These are phyloP conservation scores for Lepetodrilus schrolli DNA, from an alignment of 2,888 invertebrate species.

Conservation along the genomic window DNA sequence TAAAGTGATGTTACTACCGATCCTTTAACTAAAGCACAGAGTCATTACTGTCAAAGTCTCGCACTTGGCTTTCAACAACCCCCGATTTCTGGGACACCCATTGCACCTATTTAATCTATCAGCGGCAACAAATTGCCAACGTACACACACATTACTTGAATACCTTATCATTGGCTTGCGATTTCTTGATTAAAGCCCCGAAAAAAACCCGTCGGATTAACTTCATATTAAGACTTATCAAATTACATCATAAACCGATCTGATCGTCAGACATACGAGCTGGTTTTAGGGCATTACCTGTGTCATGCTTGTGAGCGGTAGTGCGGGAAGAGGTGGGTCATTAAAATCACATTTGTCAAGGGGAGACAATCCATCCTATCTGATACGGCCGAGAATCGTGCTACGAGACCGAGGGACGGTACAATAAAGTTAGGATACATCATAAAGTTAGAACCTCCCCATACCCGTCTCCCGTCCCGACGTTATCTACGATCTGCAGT, in stretches of 20 bases:
- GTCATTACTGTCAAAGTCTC: background rate
- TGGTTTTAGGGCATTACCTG: background rate
- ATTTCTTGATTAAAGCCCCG: background rate
- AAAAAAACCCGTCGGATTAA: background rate
- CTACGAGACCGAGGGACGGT: background rate
- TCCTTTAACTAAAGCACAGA: no score
- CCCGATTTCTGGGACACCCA: background rate
- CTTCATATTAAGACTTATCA: background rate
- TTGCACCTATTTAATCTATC: background rate
- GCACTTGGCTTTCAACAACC: background rate
- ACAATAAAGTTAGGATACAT: background rate
- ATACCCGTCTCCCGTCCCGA: background rate
- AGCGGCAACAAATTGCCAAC: background rate
- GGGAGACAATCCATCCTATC: background rate
- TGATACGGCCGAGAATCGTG: background rate
- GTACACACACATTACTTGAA: constrained; percentile 14
- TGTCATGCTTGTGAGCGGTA: background rate
- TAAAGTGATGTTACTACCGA: no score
- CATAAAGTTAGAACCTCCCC: background rate
- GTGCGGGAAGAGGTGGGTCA: background rate
- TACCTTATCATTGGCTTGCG: background rate
- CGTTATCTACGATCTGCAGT: constrained; percentile 25
- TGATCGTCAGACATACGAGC: background rate
- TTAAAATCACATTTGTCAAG: constrained; percentile 15
- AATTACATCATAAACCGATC: constrained; percentile 24